Evolutionary conservation across 2,113 vertebrate genomes (phyloP), one percentile per base, ranked within the genome.

Genomic region (Entosphenus tridentatus): DNA sequence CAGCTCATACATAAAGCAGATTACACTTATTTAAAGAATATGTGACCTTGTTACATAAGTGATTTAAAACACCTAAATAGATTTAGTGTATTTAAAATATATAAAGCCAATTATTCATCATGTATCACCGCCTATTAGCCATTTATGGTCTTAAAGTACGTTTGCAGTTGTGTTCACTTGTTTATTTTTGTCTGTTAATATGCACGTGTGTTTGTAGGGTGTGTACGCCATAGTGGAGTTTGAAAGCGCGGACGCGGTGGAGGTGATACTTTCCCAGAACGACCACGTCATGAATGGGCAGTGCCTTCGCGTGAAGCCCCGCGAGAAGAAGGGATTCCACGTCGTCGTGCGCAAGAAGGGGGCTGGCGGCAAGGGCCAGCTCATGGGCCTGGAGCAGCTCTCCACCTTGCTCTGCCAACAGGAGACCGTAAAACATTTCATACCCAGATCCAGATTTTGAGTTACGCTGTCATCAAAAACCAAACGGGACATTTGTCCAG

Each of bases 201-300:
- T 62, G 8, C 58, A 62, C n/a, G 62, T 2, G 21, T 65, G 56
- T 39, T 69, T 8, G 14, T 74, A 95, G 89, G 87, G 85, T 1
- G 78, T 85, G 11, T 95, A 82, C 71, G 88, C 89, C 69, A 88
- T 95, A 1, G 84, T 95, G 69, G 83, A 86, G 75, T 84, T 92
- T 76, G 75, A 59, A 1, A 81, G 83, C 12, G 55, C 70, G 0
- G 74, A 73, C 6, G 70, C 83, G 16, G 74, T 74, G 2, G 75
- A 81, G 57, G 74, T 77, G 1, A 70, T 79, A 1, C 68, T 95
- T 73, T 75, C 80, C 9, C 74, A 82, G 67, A 17, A 80, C 1
- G 75, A 83, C 71, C 87, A 92, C 68, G 73, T 56, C 12, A 69
- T 95, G 68, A 76, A 77, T 3, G 83, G 82, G 9, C 77, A 79